phyloP scores from a whole-genome alignment of 2,888 invertebrate genomes.

The Phrixothrix hirtus region DNA sequence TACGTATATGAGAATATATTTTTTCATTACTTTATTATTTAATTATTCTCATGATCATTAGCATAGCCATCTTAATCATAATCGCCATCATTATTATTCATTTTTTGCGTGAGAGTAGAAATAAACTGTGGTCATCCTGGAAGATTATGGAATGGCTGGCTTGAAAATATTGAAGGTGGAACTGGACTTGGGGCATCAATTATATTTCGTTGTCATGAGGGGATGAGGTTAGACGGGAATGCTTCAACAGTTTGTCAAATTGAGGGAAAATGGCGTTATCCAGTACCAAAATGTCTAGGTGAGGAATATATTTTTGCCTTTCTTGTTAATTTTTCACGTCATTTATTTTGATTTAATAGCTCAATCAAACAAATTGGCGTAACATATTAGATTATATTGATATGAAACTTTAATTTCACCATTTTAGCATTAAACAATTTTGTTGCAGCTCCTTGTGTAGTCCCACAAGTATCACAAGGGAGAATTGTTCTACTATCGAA shows the following conservation, averaged over 20 bases:
- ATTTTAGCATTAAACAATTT: neutral
- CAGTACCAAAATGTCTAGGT: slow-evolving; percentile 89
- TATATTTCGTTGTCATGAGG: slow-evolving; percentile 90
- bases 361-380: neutral
- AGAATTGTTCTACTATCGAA: slow-evolving; percentile 66
- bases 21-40: neutral
- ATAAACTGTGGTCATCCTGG: slow-evolving; percentile 97
- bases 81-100: slow-evolving; percentile 12
- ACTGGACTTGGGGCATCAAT: slow-evolving; percentile 90
- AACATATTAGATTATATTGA: neutral
- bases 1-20: neutral
- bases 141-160: slow-evolving; percentile 93
- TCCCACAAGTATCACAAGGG: slow-evolving; percentile 85
- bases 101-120: slow-evolving; percentile 58
- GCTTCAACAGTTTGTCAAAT: slow-evolving; percentile 90
- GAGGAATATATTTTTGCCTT: slow-evolving; percentile 39
- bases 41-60: slow-evolving; percentile 2
- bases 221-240: slow-evolving; percentile 87
- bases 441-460: slow-evolving; percentile 83
- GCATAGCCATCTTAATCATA: neutral
- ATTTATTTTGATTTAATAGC: neutral
- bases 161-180: slow-evolving; percentile 85
- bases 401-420: too few species aligned
- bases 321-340: slow-evolving; percentile 8
- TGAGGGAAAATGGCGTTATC: slow-evolving; percentile 94